Base-by-base conservation (phyloP, 1,140 invertebrate species). In the Bombus impatiens region DNA sequence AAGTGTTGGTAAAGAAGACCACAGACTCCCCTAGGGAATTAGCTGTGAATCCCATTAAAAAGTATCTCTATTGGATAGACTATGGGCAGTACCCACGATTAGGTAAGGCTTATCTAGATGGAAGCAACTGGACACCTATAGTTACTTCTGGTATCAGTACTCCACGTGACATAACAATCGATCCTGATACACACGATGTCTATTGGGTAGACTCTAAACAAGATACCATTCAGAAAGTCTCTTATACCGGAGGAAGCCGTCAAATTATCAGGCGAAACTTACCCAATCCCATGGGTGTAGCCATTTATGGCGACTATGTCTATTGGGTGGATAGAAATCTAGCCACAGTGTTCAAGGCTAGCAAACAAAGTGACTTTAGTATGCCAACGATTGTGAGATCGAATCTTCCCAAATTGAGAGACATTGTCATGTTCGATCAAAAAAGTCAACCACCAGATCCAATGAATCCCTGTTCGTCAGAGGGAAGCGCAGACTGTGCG, bases 271-370 rank as follows among this genome's bases (percentile, higher is more conserved):
- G 98, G 37, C 96, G 97, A 1, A 98, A 99, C 93, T 95, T 99
- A 28, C 99, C 99, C 1, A 99, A 99, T 93, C 99, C 99, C 1
- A 98, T 99, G 97, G 99, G 98, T 74, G 97, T 99, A 35, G 98
- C 98, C 0, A 96, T 99, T 8, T 97, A 98, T 88, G 97, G 97
- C 68, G 96, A 96, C 40, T 97, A 98, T 83, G 97, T 99, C 1
- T 99, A 98, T 93, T 99, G 99, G 99, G 98, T 99, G 0, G 99
- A 99, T 93, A 96, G 98, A 74, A 99, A 99, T 94, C 95, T 99
- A 0, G 96, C 97, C 86, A 97, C 98, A 0, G 97, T 99, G 6
- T 99, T 98, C 93, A 98, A 97, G 93, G 97, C 98, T 1, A 98
- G 97, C 9, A 98, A 98, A 95, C 96, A 96, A 0, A 97, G 96